Evolutionary conservation across 2,113 vertebrate genomes (phyloP).

Genomic region (Merops nubicus): DNA sequence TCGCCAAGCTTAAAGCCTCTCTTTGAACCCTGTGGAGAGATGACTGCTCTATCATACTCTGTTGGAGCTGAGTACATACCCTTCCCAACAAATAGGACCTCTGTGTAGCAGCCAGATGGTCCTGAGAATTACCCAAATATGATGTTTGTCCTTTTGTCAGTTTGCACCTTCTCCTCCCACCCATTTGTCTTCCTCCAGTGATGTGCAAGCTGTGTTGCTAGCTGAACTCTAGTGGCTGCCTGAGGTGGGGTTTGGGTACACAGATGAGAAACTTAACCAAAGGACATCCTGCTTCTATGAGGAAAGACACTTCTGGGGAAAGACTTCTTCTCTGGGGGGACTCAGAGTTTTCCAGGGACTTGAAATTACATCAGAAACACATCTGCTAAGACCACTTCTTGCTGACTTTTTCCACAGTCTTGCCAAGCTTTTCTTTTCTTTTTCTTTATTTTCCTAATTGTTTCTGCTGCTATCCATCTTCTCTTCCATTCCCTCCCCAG

Average conservation of each 20-base stretch:
- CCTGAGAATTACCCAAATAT: not conserved
- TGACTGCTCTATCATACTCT: not conserved
- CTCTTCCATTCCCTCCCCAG: not conserved
- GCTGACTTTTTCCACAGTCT: not conserved
- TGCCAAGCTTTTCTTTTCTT: not conserved
- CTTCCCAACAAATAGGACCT: not conserved
- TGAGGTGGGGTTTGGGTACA: not conserved
- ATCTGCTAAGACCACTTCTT: not conserved
- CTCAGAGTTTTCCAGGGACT: not conserved
- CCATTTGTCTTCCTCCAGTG: not conserved
- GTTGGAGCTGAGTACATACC: not conserved
- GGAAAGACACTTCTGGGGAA: not conserved
- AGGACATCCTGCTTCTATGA: not conserved
- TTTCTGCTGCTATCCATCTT: not conserved
- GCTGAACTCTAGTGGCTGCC: not conserved
- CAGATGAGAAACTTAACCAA: not conserved
- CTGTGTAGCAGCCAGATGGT: not conserved
- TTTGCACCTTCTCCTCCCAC: not conserved
- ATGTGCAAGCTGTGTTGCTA: not conserved
- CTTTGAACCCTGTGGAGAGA: not conserved
- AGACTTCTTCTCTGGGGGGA: not conserved
- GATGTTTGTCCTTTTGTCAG: not conserved
- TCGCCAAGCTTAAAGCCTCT: not conserved
- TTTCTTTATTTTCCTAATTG: not conserved
- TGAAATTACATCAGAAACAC: not conserved